These are phyloP conservation scores for Tetragnatha versicolor DNA, from an alignment of 1,140 invertebrate genomes.

Conservation along the genomic window DNA sequence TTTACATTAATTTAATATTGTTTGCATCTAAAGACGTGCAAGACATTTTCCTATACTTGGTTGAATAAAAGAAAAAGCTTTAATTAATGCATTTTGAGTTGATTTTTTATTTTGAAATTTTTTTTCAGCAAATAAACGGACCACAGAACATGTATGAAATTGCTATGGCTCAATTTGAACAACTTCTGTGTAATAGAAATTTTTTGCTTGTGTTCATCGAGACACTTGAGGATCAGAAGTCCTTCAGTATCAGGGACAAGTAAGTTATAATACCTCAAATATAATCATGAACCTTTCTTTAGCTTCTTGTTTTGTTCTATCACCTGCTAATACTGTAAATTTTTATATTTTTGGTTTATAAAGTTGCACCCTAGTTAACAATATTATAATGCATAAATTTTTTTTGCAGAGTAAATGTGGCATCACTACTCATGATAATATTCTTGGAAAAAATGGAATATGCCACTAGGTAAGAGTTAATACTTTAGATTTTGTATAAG, in stretches of 20 bases:
- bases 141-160: conserved; percentile 87
- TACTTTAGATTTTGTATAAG: too few relatives aligned
- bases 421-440: conserved; percentile 89
- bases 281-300: conserved; percentile 58
- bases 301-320: not conserved
- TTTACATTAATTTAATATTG: conserved; percentile 5
- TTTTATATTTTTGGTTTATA: not conserved
- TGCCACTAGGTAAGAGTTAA: conserved; percentile 77
- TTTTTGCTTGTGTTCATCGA: conserved; percentile 93
- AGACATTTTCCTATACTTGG: not conserved
- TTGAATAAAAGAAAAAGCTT: not conserved
- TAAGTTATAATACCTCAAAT: conserved; percentile 61
- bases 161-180: conserved; percentile 93
- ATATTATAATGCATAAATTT: not conserved
- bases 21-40: not conserved
- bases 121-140: conserved; percentile 73
- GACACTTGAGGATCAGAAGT: conserved; percentile 87
- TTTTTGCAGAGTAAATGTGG: conserved; percentile 81
- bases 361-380: not conserved
- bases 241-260: conserved; percentile 91
- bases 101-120: conserved; percentile 55
- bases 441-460: conserved; percentile 97
- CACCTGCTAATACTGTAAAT: not conserved
- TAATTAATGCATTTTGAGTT: too few relatives aligned
- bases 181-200: conserved; percentile 89